These are phyloP conservation scores for Chloroceryle aenea DNA, from an alignment of 2,113 vertebrate genomes.

Conservation along the genomic window DNA sequence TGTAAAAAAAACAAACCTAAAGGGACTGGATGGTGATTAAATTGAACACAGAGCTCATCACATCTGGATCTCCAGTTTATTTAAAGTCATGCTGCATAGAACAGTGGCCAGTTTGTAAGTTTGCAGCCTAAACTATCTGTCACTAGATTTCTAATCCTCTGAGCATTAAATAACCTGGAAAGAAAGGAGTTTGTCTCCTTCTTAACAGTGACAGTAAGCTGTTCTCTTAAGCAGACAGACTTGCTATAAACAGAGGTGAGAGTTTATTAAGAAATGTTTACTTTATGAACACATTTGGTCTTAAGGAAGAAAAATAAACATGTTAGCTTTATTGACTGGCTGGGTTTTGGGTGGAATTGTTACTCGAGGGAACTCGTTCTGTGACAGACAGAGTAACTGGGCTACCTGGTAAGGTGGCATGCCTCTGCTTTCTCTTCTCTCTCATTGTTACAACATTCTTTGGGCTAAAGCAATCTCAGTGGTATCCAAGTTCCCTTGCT, in stretches of 20 bases:
- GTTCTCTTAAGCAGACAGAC: neutral
- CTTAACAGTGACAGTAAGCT: neutral
- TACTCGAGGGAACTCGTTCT: neutral
- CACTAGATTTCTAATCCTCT: neutral
- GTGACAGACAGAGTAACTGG: neutral
- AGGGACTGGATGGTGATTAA: neutral
- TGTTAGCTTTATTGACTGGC: neutral
- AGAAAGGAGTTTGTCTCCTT: neutral
- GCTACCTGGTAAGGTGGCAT: neutral
- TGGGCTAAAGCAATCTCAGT: neutral
- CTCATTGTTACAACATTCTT: neutral
- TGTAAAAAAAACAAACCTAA: neutral
- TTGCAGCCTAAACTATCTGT: neutral
- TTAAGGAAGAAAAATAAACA: neutral
- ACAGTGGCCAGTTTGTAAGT: neutral
- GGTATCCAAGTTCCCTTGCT: neutral
- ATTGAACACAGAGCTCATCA: neutral
- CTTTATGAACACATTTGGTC: neutral
- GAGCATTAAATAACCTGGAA: neutral
- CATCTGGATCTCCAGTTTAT: neutral
- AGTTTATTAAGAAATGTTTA: slow-evolving; percentile 1
- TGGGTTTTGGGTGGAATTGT: neutral
- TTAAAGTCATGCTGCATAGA: accelerated
- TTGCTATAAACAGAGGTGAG: neutral
- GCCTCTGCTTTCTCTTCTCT: neutral